phyloP scores from a whole-genome alignment of 1,140 invertebrate genomes.

The Camponotus vicinus region DNA sequence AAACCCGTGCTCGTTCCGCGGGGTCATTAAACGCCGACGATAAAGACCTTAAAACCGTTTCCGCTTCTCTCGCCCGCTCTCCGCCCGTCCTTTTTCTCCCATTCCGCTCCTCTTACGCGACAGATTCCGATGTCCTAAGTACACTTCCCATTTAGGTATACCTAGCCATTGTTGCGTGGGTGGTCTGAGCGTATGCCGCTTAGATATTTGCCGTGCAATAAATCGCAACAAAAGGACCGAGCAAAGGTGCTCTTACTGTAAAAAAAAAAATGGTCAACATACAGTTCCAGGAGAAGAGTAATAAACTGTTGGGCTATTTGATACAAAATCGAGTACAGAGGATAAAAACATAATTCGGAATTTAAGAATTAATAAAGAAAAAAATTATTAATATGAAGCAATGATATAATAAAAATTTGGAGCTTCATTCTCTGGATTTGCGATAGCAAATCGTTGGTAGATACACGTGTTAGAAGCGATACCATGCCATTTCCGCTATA shows the following conservation, averaged over 20 bases:
- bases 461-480: background rate
- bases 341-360: background rate
- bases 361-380: background rate
- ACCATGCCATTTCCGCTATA: background rate
- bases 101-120: background rate
- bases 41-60: conserved; percentile 58
- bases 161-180: background rate
- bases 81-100: background rate
- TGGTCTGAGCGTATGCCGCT: background rate
- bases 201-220: conserved; percentile 32
- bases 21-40: conserved; percentile 60
- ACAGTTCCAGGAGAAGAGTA: background rate
- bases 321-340: background rate
- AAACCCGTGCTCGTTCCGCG: conserved; percentile 56
- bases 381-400: conserved; percentile 32
- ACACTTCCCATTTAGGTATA: conserved; percentile 33
- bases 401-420: conserved; percentile 8
- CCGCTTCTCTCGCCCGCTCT: background rate
- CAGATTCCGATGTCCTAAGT: conserved; percentile 50
- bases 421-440: conserved; percentile 15
- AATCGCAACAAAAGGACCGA: background rate
- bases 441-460: background rate
- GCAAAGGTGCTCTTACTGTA: background rate
- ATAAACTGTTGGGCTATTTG: background rate
- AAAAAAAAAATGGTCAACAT: background rate